Evolutionary conservation across 2,888 invertebrate genomes (phyloP), one percentile per base, ranked within the genome.

Genomic region (Polyommatus iphigenia): DNA sequence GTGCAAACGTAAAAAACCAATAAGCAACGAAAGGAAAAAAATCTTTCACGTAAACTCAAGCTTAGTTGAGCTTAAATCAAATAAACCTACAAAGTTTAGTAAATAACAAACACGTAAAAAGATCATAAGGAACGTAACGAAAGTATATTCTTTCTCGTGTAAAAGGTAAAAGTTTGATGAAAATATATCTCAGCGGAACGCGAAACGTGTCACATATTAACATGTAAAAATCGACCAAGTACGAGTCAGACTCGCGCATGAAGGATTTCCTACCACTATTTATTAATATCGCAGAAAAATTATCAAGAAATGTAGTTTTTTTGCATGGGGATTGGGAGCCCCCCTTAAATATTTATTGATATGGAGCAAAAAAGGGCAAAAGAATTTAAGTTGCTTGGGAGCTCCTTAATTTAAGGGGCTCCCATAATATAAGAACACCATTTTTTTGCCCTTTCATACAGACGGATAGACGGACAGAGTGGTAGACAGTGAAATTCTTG

Each of bases 121-220:
- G 20, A 75, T 1, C 50, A 18, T 29, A 24, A 75, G 50, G 75
- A 75, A 50, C 15, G 46, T 75, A 50, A 75, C 46, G 15, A 50
- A 73, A 73, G 29, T 75, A 73, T 73, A 50, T 75, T 54, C 54
- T 75, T 54, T 54, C 50, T 54, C 32, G 18, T 50, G 29, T 54
- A 32, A 75, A 75, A 50, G 75, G 75, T 54, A 54, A 75, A 75
- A 75, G 75, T 75, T 75, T 75, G 75, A 75, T 75, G 75, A 75
- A 75, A 67, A 75, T 46, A 54, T 50, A 75, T 50, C 54, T 75
- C 50, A 29, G 29, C 20, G n/a, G 75, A 50, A 75, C 46, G 8
- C 75, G 75, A 15, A 29, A 54, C 50, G 50, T 24, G 75, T 73
- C 73, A 54, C 50, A 75, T 54, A 75, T 29, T 50, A 50, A 75